These are phyloP conservation scores for Rhineura floridana DNA, from an alignment of 2,113 vertebrate species.

Conservation along the genomic window DNA sequence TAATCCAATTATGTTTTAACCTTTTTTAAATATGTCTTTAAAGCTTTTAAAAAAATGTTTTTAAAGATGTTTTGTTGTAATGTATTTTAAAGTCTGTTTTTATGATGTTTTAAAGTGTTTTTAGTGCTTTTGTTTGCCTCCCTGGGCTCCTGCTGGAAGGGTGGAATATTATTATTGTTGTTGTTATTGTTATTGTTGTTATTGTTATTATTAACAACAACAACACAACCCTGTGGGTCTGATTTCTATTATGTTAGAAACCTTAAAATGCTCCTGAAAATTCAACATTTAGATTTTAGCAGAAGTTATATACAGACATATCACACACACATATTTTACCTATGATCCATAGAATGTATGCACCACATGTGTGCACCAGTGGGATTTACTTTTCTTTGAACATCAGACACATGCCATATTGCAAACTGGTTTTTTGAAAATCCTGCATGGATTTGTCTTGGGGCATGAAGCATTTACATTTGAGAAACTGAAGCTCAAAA, in stretches of 20 bases:
- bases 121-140: too few relatives aligned
- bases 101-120: too few relatives aligned
- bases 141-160: too few relatives aligned
- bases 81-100: too few relatives aligned
- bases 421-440: background rate
- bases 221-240: background rate
- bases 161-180: too few relatives aligned
- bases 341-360: background rate
- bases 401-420: background rate
- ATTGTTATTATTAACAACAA: too few relatives aligned
- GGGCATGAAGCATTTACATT: background rate
- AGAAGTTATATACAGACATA: background rate
- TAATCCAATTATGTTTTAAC: too few relatives aligned
- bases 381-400: background rate
- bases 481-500: background rate
- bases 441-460: background rate
- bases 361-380: background rate
- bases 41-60: too few relatives aligned
- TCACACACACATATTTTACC: background rate
- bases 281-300: background rate
- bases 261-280: background rate
- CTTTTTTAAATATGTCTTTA: too few relatives aligned
- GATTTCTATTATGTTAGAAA: background rate
- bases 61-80: too few relatives aligned
- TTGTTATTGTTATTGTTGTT: too few relatives aligned